Conservation (phyloP, 2,888 invertebrate genomes). For the Xestia ashworthii region DNA sequence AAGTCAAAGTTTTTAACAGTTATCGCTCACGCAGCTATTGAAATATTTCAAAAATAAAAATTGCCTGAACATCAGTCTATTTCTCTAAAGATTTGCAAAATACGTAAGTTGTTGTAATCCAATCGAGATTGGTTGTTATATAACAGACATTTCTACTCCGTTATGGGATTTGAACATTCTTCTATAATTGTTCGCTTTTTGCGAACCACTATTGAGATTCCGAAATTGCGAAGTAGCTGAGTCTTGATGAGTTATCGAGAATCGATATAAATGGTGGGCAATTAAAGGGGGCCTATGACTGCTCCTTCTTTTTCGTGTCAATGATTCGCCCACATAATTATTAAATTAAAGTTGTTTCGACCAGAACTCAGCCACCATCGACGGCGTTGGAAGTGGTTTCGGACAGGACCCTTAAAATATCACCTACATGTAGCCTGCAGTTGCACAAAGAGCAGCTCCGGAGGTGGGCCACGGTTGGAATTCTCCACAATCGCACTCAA, state of each 20-base stretch:
- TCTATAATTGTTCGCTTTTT: constrained; percentile 53
- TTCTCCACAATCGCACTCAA: not conserved
- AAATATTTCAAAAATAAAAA: constrained; percentile 61
- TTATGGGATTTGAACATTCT: constrained; percentile 50
- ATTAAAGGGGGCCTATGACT: not conserved
- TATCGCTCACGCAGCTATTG: constrained; percentile 69
- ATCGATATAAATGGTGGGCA: not conserved
- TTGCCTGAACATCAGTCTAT: constrained; percentile 52
- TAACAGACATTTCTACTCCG: constrained; percentile 42
- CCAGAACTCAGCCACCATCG: too few species aligned
- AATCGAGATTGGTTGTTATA: constrained; percentile 41
- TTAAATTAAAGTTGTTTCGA: too few species aligned
- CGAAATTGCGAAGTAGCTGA: not conserved
- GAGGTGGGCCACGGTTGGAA: too few species aligned
- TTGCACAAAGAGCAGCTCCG: too few species aligned
- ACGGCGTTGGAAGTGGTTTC: too few species aligned
- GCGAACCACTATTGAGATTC: constrained; percentile 7
- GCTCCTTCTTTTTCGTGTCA: not conserved
- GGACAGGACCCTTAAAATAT: too few species aligned
- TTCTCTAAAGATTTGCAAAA: constrained; percentile 58
- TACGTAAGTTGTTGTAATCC: constrained; percentile 34
- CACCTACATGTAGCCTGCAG: too few species aligned
- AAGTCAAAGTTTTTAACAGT: constrained; percentile 70
- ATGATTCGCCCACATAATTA: too few species aligned
- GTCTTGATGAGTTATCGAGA: not conserved